These are phyloP conservation scores for Leptodactylus fuscus DNA, from an alignment of 2,113 vertebrate genomes.

Conservation along the genomic window DNA sequence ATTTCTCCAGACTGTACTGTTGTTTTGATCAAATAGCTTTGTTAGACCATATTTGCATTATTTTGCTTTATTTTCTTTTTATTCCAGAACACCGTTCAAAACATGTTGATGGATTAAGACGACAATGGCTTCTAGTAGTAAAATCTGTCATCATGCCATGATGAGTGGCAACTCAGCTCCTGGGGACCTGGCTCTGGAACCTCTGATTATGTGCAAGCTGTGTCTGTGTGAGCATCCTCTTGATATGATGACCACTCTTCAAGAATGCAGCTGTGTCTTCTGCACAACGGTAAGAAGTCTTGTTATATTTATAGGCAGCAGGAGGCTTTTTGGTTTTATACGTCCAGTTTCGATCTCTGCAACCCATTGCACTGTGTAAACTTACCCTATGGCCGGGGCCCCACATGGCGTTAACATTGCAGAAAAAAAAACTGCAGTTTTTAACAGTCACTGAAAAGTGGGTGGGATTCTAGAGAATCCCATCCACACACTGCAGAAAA, in stretches of 20 bases:
- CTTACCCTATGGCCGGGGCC: too few species aligned
- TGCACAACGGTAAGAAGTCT: slow-evolving; percentile 82
- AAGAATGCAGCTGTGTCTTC: slow-evolving; percentile 87
- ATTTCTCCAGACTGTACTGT: too few species aligned
- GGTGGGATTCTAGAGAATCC: too few species aligned
- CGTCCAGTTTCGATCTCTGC: too few species aligned
- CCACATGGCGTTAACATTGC: too few species aligned
- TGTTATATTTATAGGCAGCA: too few species aligned
- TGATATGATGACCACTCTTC: slow-evolving; percentile 81
- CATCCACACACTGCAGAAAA: too few species aligned
- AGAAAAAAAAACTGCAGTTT: too few species aligned
- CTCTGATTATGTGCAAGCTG: slow-evolving; percentile 87
- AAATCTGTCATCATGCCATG: slow-evolving; percentile 71
- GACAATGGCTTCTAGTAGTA: slow-evolving; percentile 66
- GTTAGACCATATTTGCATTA: neutral
- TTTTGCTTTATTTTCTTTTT: slow-evolving; percentile 62
- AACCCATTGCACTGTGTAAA: too few species aligned
- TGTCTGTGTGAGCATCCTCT: slow-evolving; percentile 86
- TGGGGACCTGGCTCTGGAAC: slow-evolving; percentile 67
- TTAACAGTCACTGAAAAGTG: too few species aligned
- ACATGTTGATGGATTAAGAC: slow-evolving; percentile 33
- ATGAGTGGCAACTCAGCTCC: slow-evolving; percentile 68
- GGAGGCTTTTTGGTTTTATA: too few species aligned
- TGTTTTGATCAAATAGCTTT: too few species aligned
- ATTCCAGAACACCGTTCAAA: slow-evolving; percentile 62